phyloP scores from a whole-genome alignment of 1,140 invertebrate species.

The Diachasma alloeum region DNA sequence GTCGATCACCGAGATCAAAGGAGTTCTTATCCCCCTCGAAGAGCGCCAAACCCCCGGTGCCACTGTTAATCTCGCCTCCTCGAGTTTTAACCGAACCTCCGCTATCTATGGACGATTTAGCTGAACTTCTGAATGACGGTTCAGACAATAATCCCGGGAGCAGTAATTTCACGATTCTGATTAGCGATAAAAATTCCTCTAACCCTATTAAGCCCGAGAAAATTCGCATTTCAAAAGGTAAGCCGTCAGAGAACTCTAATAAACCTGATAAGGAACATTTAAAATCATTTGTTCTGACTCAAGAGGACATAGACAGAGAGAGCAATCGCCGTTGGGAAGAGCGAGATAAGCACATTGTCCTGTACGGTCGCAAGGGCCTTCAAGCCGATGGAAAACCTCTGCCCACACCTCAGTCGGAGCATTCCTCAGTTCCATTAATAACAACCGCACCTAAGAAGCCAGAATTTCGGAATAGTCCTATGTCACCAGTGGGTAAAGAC shows the following conservation, averaged over 20 bases:
- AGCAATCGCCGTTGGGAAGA: constrained; percentile 44
- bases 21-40: constrained; percentile 18
- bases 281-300: constrained; percentile 6
- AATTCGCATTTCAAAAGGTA: not conserved
- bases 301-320: constrained; percentile 34
- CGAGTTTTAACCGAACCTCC: constrained; percentile 40
- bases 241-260: not conserved
- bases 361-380: constrained; percentile 22
- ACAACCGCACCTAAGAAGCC: constrained; percentile 17
- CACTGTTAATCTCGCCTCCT: constrained; percentile 42
- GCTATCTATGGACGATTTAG: constrained; percentile 47
- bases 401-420: not conserved
- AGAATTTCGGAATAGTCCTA: constrained; percentile 23
- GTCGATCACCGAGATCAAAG: constrained; percentile 30
- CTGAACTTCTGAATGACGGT: constrained; percentile 44
- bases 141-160: not conserved
- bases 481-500: constrained; percentile 20
- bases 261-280: not conserved
- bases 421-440: not conserved
- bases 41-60: constrained; percentile 21
- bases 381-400: constrained; percentile 17
- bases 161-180: not conserved
- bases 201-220: not conserved
- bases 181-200: not conserved
- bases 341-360: constrained; percentile 39